These are phyloP conservation scores for Prunella fulvescens DNA, from an alignment of 2,113 vertebrate species.

Conservation along the genomic window DNA sequence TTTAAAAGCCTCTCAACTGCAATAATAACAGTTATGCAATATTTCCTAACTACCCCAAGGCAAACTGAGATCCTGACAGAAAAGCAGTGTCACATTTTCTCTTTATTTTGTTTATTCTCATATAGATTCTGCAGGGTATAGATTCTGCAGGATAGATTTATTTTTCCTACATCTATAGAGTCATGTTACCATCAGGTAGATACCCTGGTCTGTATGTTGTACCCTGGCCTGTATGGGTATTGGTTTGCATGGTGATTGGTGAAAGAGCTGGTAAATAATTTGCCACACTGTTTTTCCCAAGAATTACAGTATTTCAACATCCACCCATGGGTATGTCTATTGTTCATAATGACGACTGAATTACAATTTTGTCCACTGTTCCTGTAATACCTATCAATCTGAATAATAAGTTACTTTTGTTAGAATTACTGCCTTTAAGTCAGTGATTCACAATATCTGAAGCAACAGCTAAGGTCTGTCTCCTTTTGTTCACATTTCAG, in stretches of 20 bases:
- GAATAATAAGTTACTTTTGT: not conserved
- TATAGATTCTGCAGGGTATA: not conserved
- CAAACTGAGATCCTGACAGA: not conserved
- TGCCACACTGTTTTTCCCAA: not conserved
- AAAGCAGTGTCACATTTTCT: not conserved
- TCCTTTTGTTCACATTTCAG: not conserved
- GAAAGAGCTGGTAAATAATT: not conserved
- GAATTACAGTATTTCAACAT: not conserved
- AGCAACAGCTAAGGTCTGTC: not conserved
- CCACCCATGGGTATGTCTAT: not conserved
- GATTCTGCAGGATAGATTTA: not conserved
- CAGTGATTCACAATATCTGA: not conserved
- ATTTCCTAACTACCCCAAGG: not conserved
- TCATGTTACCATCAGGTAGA: not conserved
- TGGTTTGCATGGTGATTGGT: not conserved
- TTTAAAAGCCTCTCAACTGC: not conserved
- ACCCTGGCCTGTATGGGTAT: not conserved
- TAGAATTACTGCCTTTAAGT: not conserved
- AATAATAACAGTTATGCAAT: not conserved
- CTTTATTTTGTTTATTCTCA: not conserved
- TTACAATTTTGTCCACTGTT: not conserved
- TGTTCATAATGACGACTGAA: not conserved
- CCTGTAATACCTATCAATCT: not conserved
- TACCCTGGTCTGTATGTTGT: fast-evolving
- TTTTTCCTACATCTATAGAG: not conserved